Evolutionary conservation across 2,888 invertebrate species (phyloP).

Genomic region (Lepidonotus clava): DNA sequence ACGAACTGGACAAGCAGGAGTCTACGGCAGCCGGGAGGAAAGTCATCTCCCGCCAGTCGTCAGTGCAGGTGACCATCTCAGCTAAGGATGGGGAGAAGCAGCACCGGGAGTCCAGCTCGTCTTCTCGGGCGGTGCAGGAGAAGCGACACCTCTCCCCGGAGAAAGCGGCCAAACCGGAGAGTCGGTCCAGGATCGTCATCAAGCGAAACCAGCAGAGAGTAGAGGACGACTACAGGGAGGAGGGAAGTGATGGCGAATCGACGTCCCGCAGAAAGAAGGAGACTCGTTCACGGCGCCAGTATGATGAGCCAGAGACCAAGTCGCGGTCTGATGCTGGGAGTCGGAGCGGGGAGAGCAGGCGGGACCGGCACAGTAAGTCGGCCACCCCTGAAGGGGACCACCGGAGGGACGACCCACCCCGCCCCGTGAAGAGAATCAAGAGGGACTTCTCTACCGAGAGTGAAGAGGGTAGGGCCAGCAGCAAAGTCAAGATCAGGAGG

Average conservation of each 20-base stretch:
- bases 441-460: neutral
- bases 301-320: too few species aligned
- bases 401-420: neutral
- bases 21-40: neutral
- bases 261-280: neutral
- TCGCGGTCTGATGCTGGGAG: too few species aligned
- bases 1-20: neutral
- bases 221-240: neutral
- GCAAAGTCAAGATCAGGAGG: too few species aligned
- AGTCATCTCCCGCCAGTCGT: constrained; percentile 56
- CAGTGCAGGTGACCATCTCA: constrained; percentile 62
- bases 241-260: neutral
- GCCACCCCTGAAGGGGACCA: neutral
- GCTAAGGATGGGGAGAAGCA: constrained; percentile 55
- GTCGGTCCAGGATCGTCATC: neutral
- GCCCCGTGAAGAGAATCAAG: neutral
- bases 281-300: neutral
- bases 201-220: neutral
- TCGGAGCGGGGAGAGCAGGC: too few species aligned
- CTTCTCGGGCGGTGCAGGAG: neutral
- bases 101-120: neutral
- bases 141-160: neutral
- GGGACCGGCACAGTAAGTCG: neutral
- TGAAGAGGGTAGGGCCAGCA: too few species aligned
- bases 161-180: neutral